phyloP scores from a whole-genome alignment of 2,113 vertebrate genomes.

The Petaurus breviceps region DNA sequence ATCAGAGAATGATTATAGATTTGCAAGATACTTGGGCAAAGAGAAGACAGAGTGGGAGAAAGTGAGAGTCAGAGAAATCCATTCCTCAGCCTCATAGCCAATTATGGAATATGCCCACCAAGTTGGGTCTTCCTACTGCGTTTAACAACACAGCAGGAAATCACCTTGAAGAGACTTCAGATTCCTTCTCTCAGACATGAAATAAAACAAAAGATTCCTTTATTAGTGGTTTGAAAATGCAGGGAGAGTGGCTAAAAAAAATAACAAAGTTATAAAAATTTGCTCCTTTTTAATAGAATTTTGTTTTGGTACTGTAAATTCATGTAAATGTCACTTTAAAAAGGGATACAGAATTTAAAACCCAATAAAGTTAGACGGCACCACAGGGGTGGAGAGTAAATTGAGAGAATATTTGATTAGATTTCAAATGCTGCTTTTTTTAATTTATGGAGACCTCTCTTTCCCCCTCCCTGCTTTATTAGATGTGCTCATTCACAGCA shows the following conservation, averaged over 20 bases:
- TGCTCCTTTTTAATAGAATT: conserved; percentile 76
- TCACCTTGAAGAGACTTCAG: conserved; percentile 73
- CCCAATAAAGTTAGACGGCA: conserved; percentile 80
- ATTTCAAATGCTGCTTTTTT: conserved; percentile 82
- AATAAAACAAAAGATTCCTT: conserved; percentile 79
- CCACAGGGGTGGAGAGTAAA: conserved; percentile 79
- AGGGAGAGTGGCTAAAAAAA: conserved; percentile 66
- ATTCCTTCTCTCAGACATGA: conserved; percentile 71
- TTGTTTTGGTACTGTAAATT: conserved; percentile 80
- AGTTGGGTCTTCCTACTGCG: conserved; percentile 36
- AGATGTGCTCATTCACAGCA: conserved; percentile 56
- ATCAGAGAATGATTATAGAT: conserved; percentile 50
- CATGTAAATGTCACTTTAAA: conserved; percentile 84
- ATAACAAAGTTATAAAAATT: conserved; percentile 76
- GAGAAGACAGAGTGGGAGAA: conserved; percentile 29
- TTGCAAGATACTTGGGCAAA: conserved; percentile 37
- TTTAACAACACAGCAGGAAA: conserved; percentile 79
- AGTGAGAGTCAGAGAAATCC: conserved; percentile 52
- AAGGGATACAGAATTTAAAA: conserved; percentile 81
- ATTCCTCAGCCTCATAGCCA: conserved; percentile 63
- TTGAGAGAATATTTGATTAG: conserved; percentile 82
- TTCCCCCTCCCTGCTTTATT: conserved; percentile 61
- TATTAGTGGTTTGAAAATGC: conserved; percentile 76
- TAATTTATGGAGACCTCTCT: conserved; percentile 77
- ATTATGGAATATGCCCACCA: conserved; percentile 73